Evolutionary conservation across 2,888 invertebrate genomes (phyloP).

Genomic region (Ceramica pisi): DNA sequence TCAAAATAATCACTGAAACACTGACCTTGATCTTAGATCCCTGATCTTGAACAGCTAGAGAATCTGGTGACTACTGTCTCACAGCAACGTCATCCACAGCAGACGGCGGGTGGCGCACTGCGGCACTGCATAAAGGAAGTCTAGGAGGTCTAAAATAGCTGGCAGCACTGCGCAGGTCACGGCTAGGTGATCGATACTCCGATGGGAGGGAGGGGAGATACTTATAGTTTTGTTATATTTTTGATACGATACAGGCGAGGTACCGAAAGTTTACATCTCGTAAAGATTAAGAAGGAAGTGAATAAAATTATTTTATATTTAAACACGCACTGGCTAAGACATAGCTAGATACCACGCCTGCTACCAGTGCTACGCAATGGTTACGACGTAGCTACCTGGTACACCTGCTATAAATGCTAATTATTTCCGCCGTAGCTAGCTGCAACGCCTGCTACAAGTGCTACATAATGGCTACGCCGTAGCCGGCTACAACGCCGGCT

Average conservation of each 20-base stretch:
- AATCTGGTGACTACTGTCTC: not conserved
- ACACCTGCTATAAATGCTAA: too few relatives aligned
- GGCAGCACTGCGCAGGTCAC: conserved; percentile 19
- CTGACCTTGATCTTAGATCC: not conserved
- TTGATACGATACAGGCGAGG: not conserved
- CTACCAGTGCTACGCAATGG: too few relatives aligned
- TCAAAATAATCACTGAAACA: not conserved
- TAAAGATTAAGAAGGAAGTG: not conserved
- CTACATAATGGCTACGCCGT: too few relatives aligned
- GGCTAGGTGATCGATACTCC: not conserved
- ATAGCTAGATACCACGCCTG: too few relatives aligned
- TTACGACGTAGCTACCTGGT: too few relatives aligned
- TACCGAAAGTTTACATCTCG: not conserved
- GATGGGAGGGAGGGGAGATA: not conserved
- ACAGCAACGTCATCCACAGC: not conserved
- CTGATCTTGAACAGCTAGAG: not conserved
- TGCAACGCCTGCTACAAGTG: too few relatives aligned
- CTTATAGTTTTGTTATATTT: not conserved
- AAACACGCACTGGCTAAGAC: too few relatives aligned
- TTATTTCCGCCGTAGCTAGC: too few relatives aligned
- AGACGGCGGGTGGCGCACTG: not conserved
- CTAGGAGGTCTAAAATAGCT: not conserved
- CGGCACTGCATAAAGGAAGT: not conserved
- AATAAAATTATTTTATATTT: too few relatives aligned
- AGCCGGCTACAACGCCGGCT: too few relatives aligned